phyloP scores from a whole-genome alignment of 2,888 invertebrate genomes.

The Blastobasis lacticolella region DNA sequence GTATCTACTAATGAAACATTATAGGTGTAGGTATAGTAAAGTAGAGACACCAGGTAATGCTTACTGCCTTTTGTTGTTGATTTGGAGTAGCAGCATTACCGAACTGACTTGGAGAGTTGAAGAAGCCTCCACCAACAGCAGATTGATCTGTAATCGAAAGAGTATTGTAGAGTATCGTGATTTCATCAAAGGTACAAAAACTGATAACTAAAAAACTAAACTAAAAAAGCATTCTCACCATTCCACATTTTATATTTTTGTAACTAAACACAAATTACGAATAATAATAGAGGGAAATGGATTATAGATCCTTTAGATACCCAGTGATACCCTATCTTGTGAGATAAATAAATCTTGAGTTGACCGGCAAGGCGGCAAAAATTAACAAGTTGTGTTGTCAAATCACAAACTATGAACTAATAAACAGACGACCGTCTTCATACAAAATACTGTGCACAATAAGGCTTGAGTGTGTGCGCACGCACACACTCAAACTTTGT shows the following conservation, averaged over 20 bases:
- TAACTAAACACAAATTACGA: too few relatives aligned
- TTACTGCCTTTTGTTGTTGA: conserved; percentile 55
- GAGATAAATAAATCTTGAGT: too few relatives aligned
- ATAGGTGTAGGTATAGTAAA: background rate
- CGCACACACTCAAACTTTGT: too few relatives aligned
- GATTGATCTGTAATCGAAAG: conserved; percentile 52
- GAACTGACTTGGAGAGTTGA: conserved; percentile 62
- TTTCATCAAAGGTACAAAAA: background rate
- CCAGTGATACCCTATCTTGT: too few relatives aligned
- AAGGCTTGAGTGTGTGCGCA: too few relatives aligned
- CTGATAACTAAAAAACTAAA: background rate
- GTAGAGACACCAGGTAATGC: conserved; percentile 7
- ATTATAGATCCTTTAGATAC: too few relatives aligned
- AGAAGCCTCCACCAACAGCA: conserved; percentile 62
- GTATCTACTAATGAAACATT: background rate
- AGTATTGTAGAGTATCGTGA: background rate
- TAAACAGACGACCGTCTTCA: too few relatives aligned
- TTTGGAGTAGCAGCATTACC: conserved; percentile 62
- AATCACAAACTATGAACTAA: too few relatives aligned
- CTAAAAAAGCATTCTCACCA: conserved; percentile 21
- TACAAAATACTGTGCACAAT: too few relatives aligned
- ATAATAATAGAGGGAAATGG: too few relatives aligned
- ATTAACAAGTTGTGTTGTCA: too few relatives aligned
- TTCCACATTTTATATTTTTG: conserved; percentile 34
- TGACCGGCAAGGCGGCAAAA: too few relatives aligned